phyloP scores from a whole-genome alignment of 1,140 invertebrate species.

The Orussus abietinus region DNA sequence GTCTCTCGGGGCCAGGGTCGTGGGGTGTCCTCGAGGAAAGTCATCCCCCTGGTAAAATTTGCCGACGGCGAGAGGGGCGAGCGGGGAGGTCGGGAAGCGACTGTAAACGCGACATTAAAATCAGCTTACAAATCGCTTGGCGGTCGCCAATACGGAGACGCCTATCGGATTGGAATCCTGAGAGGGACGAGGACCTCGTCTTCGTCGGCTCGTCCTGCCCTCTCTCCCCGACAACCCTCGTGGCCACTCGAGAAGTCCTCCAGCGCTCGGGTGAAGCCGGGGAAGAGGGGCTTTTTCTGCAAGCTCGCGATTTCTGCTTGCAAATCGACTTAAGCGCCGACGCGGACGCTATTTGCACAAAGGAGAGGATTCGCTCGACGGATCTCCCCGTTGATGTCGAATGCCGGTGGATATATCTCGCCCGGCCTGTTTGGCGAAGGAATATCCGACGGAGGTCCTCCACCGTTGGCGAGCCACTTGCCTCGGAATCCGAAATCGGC shows the following conservation, averaged over 20 bases:
- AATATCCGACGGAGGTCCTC: no score
- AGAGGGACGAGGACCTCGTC: conserved; percentile 10
- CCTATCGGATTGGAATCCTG: conserved; percentile 25
- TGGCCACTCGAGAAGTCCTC: conserved; percentile 1
- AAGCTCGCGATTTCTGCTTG: conserved; percentile 23
- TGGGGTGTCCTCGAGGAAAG: background rate
- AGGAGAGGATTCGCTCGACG: no score
- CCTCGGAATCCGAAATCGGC: no score
- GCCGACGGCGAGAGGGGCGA: no score
- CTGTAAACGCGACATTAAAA: conserved; percentile 40
- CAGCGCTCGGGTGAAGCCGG: background rate
- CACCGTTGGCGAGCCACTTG: no score
- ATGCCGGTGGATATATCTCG: no score
- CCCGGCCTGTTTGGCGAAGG: no score
- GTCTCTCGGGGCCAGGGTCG: no score
- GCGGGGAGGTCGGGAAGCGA: conserved; percentile 20
- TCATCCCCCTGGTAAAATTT: background rate
- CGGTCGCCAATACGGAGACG: conserved; percentile 18
- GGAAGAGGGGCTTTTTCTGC: conserved; percentile 21
- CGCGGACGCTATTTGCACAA: background rate
- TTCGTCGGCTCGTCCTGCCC: background rate
- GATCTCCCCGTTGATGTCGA: no score
- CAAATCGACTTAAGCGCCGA: conserved; percentile 18
- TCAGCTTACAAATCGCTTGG: conserved; percentile 37
- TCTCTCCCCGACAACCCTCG: conserved; percentile 1